phyloP scores from a whole-genome alignment of 2,113 vertebrate genomes.

The Forbesichthys agassizii region DNA sequence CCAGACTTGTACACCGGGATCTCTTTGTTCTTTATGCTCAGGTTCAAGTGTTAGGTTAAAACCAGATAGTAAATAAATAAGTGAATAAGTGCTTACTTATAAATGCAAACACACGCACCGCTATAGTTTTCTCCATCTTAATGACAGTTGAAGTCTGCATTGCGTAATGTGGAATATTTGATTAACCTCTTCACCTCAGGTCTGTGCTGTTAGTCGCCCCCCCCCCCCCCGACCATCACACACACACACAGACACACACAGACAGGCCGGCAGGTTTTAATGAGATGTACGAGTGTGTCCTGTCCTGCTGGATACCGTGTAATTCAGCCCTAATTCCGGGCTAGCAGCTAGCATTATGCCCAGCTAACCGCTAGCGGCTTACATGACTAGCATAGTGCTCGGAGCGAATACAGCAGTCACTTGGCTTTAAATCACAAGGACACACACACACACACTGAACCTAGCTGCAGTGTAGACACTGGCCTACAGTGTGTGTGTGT shows the following conservation, averaged over 20 bases:
- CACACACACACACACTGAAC: conserved; percentile 17
- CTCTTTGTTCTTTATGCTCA: conserved; percentile 78
- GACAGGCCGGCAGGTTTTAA: conserved; percentile 69
- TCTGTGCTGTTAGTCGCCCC: conserved; percentile 1
- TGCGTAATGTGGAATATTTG: no score
- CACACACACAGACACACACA: conserved; percentile 63
- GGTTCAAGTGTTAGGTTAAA: conserved; percentile 96
- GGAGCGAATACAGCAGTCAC: conserved; percentile 58
- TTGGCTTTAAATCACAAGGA: conserved; percentile 55
- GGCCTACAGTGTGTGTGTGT: conserved; percentile 7
- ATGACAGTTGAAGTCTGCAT: no score
- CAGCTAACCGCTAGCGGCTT: conserved; percentile 66
- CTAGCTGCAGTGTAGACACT: neutral
- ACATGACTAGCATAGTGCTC: conserved; percentile 62
- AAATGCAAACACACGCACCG: conserved; percentile 64
- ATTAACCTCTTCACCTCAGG: no score
- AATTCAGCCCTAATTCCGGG: conserved; percentile 67
- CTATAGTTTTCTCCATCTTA: no score
- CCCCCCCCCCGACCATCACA: no score
- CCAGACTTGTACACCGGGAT: conserved; percentile 48
- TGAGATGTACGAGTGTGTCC: conserved; percentile 81
- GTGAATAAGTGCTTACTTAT: conserved; percentile 51
- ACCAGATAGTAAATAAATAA: conserved; percentile 74
- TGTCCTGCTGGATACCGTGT: conserved; percentile 71
- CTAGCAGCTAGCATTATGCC: conserved; percentile 60